These are phyloP conservation scores for Linurgus olivaceus DNA, from an alignment of 2,797 vertebrate species.

Conservation along the genomic window DNA sequence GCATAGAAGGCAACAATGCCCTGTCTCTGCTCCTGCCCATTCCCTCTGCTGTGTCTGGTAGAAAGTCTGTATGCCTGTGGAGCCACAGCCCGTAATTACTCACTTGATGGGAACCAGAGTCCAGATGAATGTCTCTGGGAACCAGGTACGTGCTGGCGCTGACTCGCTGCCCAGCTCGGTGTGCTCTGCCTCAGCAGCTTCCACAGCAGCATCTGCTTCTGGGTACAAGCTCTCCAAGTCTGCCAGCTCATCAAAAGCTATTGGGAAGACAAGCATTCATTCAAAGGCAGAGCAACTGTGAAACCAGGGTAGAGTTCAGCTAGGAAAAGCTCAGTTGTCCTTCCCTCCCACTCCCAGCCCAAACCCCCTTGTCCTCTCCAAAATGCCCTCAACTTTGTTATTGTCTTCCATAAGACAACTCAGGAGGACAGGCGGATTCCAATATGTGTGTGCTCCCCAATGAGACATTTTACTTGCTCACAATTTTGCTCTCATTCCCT, in stretches of 20 bases:
- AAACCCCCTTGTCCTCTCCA: neutral
- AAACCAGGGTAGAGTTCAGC: neutral
- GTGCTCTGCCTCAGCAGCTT: neutral
- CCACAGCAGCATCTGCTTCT: neutral
- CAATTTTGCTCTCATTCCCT: neutral
- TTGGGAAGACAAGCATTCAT: neutral
- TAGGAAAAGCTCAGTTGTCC: neutral
- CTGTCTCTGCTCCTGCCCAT: neutral
- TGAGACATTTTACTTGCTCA: neutral
- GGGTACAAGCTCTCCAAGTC: neutral
- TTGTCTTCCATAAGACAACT: neutral
- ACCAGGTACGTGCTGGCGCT: slow-evolving; percentile 74
- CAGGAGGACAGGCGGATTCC: neutral
- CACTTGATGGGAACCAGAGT: slow-evolving; percentile 82
- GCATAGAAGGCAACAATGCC: neutral
- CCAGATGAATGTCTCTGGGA: slow-evolving; percentile 90
- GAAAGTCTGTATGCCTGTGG: neutral
- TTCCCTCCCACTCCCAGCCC: neutral
- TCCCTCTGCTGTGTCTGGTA: neutral
- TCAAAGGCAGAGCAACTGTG: neutral
- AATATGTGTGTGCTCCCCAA: neutral
- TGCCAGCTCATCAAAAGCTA: neutral
- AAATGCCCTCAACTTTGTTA: neutral
- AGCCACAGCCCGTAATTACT: neutral
- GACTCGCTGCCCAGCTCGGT: neutral